Percentiles rank a stretch among this genome's conserved stretches.
Evolutionary conservation across 1,140 invertebrate species (phyloP).

Genomic region (Sesamia nonagrioides): DNA sequence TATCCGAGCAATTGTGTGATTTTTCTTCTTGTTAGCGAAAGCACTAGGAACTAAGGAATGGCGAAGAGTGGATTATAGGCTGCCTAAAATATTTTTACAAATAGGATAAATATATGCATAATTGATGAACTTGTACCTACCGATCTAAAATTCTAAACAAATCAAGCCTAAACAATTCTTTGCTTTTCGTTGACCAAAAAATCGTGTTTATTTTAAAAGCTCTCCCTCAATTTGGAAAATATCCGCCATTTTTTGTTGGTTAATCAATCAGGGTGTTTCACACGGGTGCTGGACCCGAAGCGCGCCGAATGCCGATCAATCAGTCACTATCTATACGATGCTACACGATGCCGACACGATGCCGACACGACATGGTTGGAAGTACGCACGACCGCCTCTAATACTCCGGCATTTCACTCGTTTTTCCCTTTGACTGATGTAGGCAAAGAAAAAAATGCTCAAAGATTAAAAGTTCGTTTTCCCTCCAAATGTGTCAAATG

Average conservation of each 20-base stretch:
- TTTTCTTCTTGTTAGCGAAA: too few relatives aligned
- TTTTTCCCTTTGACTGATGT: conserved; percentile 19
- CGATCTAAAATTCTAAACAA: too few relatives aligned
- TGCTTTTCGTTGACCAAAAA: background rate
- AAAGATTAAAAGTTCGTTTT: conserved; percentile 30
- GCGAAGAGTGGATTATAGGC: too few relatives aligned
- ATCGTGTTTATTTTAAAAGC: background rate
- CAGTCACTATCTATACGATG: conserved; percentile 25
- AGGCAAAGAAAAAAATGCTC: conserved; percentile 23
- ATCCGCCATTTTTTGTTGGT: conserved; percentile 19
- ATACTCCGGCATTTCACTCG: conserved; percentile 21
- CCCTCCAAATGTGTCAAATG: conserved; percentile 41
- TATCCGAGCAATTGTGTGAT: too few relatives aligned
- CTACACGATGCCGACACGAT: conserved; percentile 15
- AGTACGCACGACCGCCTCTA: conserved; percentile 25
- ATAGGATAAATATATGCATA: too few relatives aligned
- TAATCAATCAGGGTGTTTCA: conserved; percentile 23
- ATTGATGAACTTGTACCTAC: too few relatives aligned
- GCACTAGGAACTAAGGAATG: too few relatives aligned
- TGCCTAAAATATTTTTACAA: too few relatives aligned
- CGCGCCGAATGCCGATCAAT: conserved; percentile 21
- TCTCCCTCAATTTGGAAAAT: background rate
- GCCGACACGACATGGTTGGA: background rate
- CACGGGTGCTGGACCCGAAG: conserved; percentile 1
- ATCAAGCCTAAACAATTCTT: too few relatives aligned